These are phyloP conservation scores for Agonopterix arenella DNA, from an alignment of 2,888 invertebrate species.

Conservation along the genomic window DNA sequence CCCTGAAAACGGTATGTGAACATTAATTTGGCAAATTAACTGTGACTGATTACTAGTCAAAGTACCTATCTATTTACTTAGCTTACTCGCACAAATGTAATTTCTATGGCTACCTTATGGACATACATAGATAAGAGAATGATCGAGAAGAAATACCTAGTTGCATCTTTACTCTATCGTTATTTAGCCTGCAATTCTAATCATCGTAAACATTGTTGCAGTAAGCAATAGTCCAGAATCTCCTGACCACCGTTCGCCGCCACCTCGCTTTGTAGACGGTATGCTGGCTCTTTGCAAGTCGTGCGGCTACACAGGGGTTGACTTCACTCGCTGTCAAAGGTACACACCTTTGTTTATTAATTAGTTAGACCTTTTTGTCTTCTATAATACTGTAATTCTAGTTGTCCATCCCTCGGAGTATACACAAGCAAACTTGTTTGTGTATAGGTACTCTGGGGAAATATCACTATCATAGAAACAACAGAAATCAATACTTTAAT, in stretches of 20 bases:
- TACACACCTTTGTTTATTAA: constrained; percentile 13
- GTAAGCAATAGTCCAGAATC: constrained; percentile 59
- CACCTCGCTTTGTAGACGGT: constrained; percentile 81
- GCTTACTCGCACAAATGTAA: no score
- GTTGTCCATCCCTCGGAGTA: no score
- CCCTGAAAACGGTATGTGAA: constrained; percentile 48
- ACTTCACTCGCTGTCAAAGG: constrained; percentile 88
- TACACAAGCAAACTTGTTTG: no score
- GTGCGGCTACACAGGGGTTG: constrained; percentile 87
- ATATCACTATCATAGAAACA: no score
- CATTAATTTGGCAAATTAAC: background rate
- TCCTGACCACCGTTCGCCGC: constrained; percentile 74
- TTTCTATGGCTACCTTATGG: no score
- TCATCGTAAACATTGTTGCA: constrained; percentile 10
- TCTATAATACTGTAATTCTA: no score
- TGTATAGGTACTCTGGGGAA: no score
- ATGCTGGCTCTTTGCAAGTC: constrained; percentile 86
- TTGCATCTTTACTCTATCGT: no score
- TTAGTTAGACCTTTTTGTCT: background rate
- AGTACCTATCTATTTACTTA: no score
- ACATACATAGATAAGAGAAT: no score
- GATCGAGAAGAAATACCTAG: no score
- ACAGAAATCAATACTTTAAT: background rate
- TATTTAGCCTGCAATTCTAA: background rate
- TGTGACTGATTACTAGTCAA: no score